phyloP scores from a whole-genome alignment of 2,888 invertebrate genomes.

The Drosophila yooni region DNA sequence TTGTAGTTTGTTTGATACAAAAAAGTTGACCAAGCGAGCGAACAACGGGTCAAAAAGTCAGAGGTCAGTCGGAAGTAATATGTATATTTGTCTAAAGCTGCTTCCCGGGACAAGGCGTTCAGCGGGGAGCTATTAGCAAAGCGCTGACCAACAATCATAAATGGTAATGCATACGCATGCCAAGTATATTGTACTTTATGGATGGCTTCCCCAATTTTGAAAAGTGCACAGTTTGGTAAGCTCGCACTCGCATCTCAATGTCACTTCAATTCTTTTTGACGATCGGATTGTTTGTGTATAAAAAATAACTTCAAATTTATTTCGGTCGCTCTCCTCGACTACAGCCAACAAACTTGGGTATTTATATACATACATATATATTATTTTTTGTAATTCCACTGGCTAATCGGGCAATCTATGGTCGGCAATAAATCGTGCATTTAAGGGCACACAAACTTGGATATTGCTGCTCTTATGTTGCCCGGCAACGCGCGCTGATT shows the following conservation, averaged over 20 bases:
- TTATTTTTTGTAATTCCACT: slow-evolving; percentile 6
- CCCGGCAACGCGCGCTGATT: slow-evolving; percentile 68
- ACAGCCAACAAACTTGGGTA: neutral
- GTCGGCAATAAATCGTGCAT: slow-evolving; percentile 49
- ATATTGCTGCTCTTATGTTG: slow-evolving; percentile 16
- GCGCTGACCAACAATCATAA: slow-evolving; percentile 32
- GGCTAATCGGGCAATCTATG: slow-evolving; percentile 53
- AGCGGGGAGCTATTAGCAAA: slow-evolving; percentile 47
- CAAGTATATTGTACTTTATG: neutral
- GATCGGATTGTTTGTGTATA: neutral
- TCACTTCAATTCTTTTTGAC: neutral
- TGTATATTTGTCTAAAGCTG: slow-evolving; percentile 40
- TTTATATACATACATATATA: neutral
- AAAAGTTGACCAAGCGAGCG: slow-evolving; percentile 56
- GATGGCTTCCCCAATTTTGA: neutral
- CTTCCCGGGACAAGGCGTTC: slow-evolving; percentile 30
- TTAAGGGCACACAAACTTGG: slow-evolving; percentile 33
- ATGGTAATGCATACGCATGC: slow-evolving; percentile 1
- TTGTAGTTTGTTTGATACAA: slow-evolving; percentile 70
- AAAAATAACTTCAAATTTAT: neutral
- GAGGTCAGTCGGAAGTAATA: slow-evolving; percentile 41
- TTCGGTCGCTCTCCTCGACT: neutral
- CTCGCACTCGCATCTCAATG: neutral
- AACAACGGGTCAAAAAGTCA: slow-evolving; percentile 29
- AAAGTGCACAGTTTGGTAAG: neutral